Base-by-base conservation (phyloP, 2,888 invertebrate genomes). In the Chesias legatella region DNA sequence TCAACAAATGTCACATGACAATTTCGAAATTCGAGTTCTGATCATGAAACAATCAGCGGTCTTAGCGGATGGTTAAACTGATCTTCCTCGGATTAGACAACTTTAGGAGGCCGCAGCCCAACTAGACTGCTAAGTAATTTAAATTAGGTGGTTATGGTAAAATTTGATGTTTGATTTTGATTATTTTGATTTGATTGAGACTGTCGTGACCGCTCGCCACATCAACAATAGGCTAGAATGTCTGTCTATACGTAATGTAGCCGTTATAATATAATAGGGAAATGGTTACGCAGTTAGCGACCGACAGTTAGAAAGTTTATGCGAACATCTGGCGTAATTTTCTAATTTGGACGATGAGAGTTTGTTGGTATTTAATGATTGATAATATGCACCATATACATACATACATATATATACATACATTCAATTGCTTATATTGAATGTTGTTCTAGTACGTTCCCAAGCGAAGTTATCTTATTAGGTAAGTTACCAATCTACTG, bases 301-400 rank as follows among this genome's bases (percentile, higher is more conserved):
- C 69, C 60, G 63, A 47, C 67, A 46, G 64, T 68, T 79, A 79
- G 80, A 80, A 79, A 80, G 80, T 78, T 45, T 66, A 68, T 66
- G 69, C 67, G 79, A 77, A 73, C 75, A 73, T 73, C 73, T 72
- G 72, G 67, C 63, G 70, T 67, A 64, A 74, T 75, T 78, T 72
- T 73, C 68, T 73, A 73, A 70, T 73, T 73, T 61, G 59, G 58
- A 60, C 56, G 49, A 58, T 58, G 51, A 55, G 53, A 56, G 58
- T 60, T 66, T 67, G n/a, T 64, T 67, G 59, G 63, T 63, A 53
- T 28, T 41, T 41, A 38, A 45, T 49, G 44, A 53, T 51, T 51
- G 47, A 45, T 47, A 53, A 50, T 48, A 27, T 26, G 25, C 39
- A 34, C 20, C 35, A n/a, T n/a, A n/a, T n/a, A n/a, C n/a, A n/a